Evolutionary conservation across 2,113 vertebrate species (phyloP).

Genomic region (Anthoscopus minutus): DNA sequence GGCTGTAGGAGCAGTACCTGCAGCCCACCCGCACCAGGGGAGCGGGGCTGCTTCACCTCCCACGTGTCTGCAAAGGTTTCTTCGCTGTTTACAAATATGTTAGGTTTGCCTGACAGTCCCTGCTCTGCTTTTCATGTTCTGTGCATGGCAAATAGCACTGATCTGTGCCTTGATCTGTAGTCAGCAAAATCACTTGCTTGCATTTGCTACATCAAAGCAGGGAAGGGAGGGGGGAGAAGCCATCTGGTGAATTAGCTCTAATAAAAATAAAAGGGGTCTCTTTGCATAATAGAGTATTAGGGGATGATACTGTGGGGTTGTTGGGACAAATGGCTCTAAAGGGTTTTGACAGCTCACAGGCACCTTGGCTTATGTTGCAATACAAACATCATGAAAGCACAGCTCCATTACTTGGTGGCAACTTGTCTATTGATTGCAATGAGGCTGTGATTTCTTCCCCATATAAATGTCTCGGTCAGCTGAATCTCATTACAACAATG

Average conservation of each 20-base stretch:
- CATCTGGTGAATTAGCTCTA: slow-evolving; percentile 55
- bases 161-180: slow-evolving; percentile 49
- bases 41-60: background rate
- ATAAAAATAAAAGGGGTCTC: slow-evolving; percentile 54
- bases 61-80: background rate
- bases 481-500: slow-evolving; percentile 2
- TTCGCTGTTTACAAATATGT: background rate
- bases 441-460: background rate
- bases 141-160: slow-evolving; percentile 6
- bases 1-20: background rate
- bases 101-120: background rate
- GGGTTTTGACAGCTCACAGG: slow-evolving; percentile 50
- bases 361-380: slow-evolving; percentile 26
- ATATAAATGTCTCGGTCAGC: background rate
- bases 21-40: background rate
- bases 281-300: slow-evolving; percentile 45
- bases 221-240: background rate
- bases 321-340: slow-evolving; percentile 44
- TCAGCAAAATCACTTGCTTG: slow-evolving; percentile 45
- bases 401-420: background rate
- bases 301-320: slow-evolving; percentile 3
- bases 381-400: slow-evolving; percentile 17
- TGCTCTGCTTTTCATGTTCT: background rate
- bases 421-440: background rate
- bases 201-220: slow-evolving; percentile 37